These are phyloP conservation scores for Globia sparganii DNA, from an alignment of 2,888 invertebrate genomes.

Conservation along the genomic window DNA sequence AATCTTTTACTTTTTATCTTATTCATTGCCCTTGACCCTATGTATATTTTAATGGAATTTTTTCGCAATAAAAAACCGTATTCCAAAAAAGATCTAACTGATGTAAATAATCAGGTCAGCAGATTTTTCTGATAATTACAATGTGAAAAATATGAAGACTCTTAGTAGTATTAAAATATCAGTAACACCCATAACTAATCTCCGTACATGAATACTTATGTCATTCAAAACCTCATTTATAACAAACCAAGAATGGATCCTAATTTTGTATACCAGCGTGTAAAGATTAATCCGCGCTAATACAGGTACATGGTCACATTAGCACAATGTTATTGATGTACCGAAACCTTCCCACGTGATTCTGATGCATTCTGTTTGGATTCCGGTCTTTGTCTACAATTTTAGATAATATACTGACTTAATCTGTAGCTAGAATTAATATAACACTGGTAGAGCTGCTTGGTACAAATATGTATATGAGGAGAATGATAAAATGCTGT, in stretches of 20 bases:
- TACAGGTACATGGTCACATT: constrained; percentile 27
- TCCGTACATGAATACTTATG: background rate
- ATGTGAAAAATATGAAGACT: background rate
- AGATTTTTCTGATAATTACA: too few species aligned
- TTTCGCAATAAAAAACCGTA: too few species aligned
- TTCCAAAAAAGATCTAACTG: too few species aligned
- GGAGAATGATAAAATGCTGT: too few species aligned
- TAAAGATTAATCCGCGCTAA: constrained; percentile 26
- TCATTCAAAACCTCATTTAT: constrained; percentile 40
- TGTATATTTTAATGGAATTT: too few species aligned
- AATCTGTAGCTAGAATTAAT: constrained; percentile 17
- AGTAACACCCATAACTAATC: constrained; percentile 11
- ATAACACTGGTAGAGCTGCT: background rate
- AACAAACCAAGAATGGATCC: constrained; percentile 21
- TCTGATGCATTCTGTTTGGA: constrained; percentile 41
- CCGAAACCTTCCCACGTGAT: constrained; percentile 53
- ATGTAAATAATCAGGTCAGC: too few species aligned
- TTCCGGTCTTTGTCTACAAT: constrained; percentile 51
- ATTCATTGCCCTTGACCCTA: too few species aligned
- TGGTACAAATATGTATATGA: background rate
- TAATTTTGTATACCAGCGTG: constrained; percentile 20
- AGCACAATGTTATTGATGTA: constrained; percentile 51
- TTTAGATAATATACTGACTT: constrained; percentile 12
- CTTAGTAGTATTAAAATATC: constrained; percentile 12
- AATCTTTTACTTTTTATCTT: too few species aligned